Evolutionary conservation across 2,113 vertebrate species (phyloP), one percentile per base, ranked within the genome.

Genomic region (Oncorhynchus kisutch): DNA sequence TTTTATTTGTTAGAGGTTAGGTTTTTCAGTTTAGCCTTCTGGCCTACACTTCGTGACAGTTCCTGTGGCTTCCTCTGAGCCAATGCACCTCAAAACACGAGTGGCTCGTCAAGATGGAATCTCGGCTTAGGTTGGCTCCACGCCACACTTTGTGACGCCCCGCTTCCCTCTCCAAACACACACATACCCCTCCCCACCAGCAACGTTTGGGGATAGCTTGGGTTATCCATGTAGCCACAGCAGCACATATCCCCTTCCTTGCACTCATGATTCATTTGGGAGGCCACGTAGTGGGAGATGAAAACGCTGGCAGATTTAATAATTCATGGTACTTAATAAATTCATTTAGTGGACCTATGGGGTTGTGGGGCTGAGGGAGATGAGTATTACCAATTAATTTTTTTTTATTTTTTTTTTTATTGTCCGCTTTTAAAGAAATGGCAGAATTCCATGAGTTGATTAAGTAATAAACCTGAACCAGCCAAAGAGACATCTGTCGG

Each of bases 251-350:
- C 16, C 14, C 70, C 67, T 22, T 74, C 76, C 68, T 73, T 7
- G 59, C 45, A 49, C 85, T 89, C 85, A 78, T 81, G 85, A 87
- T 77, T 82, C 64, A 66, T 31, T 27, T 39, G 27, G 29, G 67
- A 76, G 9, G 74, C 48, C 71, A 49, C 70, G 57, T 45, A 72
- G 48, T 49, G 62, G 78, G 27, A 45, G 39, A 45, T 45, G 39
- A 45, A 11, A 11, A 45, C 8, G 1, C 39, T 75, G 51, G 67
- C 31, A n/a, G 34, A 66, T 74, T 83, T 25, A 82, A 82, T 85
- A 81, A 82, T 78, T 85, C 70, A 84, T 72, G 12, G 72, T 25
- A 18, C 70, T 75, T 78, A 80, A 82, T 85, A 72, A 83, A 72
- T 73, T 68, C 59, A 78, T 80, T 82, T 78, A 78, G 71, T 29